These are phyloP conservation scores for Mirounga angustirostris DNA, from an alignment of 2,113 vertebrate species.

Conservation along the genomic window DNA sequence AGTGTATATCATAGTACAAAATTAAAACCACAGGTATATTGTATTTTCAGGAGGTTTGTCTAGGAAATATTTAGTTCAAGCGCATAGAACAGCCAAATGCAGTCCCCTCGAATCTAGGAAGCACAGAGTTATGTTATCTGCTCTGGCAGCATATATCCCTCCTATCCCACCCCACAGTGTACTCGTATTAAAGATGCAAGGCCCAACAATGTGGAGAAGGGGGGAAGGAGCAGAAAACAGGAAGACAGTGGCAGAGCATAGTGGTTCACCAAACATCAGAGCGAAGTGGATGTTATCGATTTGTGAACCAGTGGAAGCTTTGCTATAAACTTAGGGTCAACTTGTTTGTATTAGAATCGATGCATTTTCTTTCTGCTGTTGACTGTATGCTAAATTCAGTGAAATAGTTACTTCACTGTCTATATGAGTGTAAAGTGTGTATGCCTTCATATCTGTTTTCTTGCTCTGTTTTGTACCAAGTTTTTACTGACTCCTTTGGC, in stretches of 20 bases:
- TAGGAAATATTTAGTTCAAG: not conserved
- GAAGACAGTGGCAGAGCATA: not conserved
- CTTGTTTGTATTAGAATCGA: not conserved
- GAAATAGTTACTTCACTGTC: not conserved
- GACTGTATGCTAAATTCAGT: not conserved
- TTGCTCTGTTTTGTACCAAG: not conserved
- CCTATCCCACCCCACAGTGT: rapidly evolving
- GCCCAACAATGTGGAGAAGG: not conserved
- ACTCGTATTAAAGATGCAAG: not conserved
- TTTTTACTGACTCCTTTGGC: not conserved
- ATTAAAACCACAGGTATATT: not conserved
- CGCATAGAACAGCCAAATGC: not conserved
- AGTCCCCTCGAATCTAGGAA: not conserved
- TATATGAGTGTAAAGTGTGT: not conserved
- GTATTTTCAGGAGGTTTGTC: not conserved
- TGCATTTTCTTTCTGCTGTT: not conserved
- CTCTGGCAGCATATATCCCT: not conserved
- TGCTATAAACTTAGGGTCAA: not conserved
- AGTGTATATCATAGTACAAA: not conserved
- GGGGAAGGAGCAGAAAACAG: not conserved
- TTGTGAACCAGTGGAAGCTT: rapidly evolving
- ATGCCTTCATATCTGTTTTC: not conserved
- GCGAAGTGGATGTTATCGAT: too few relatives aligned
- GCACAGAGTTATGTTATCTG: not conserved
- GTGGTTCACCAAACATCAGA: not conserved